phyloP scores from a whole-genome alignment of 1,140 invertebrate genomes.

The Tetranychus urticae region DNA sequence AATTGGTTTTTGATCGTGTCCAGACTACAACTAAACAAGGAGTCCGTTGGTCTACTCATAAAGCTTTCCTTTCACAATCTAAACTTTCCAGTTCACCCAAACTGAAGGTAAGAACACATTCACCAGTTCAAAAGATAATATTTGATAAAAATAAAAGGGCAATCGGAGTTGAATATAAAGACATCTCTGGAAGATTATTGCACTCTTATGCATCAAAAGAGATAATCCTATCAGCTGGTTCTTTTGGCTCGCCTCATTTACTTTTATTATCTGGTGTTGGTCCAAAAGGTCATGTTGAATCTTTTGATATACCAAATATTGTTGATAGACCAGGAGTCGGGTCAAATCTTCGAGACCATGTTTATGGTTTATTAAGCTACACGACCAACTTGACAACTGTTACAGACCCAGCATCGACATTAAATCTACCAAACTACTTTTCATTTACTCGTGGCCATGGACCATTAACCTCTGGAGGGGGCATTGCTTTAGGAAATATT shows the following conservation, averaged over 20 bases:
- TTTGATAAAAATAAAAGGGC: conserved; percentile 56
- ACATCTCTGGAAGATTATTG: conserved; percentile 30
- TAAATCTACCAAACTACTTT: background rate
- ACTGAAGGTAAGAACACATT: conserved; percentile 53
- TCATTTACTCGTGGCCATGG: background rate
- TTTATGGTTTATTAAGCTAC: background rate
- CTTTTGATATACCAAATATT: conserved; percentile 18
- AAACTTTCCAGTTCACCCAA: conserved; percentile 39
- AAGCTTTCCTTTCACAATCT: conserved; percentile 20
- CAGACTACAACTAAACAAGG: conserved; percentile 58
- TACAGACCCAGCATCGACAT: background rate
- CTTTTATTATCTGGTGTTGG: conserved; percentile 75
- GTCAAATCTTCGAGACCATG: conserved; percentile 23
- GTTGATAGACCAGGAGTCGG: conserved; percentile 21
- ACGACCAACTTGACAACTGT: background rate
- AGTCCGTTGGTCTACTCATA: conserved; percentile 45
- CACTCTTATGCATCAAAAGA: conserved; percentile 54
- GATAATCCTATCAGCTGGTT: conserved; percentile 58
- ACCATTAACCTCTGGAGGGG: background rate
- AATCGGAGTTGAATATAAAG: conserved; percentile 55
- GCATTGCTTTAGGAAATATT: background rate
- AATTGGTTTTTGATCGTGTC: conserved; percentile 39
- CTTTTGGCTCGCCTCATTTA: conserved; percentile 66
- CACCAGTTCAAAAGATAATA: conserved; percentile 51
- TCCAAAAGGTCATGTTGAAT: conserved; percentile 21